phyloP scores from a whole-genome alignment of 2,888 invertebrate species.

The Rhynchonema sp. region DNA sequence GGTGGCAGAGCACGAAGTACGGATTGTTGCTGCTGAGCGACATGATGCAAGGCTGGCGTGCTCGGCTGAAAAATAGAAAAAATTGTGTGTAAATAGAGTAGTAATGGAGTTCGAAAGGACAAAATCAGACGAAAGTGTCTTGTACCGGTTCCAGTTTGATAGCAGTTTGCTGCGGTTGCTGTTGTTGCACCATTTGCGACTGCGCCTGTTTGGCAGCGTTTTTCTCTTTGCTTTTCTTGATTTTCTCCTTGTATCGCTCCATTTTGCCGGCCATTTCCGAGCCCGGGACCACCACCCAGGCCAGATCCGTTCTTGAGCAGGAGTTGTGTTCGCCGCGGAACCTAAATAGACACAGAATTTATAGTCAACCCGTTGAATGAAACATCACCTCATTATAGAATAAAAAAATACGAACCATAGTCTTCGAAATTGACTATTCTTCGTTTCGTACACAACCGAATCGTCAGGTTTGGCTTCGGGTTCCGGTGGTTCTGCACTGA shows the following conservation, averaged over 20 bases:
- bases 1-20: background rate
- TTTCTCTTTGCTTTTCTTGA: background rate
- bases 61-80: background rate
- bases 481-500: too few species aligned
- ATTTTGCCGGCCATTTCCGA: background rate
- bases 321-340: background rate
- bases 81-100: too few species aligned
- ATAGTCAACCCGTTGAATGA: too few species aligned
- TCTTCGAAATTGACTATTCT: too few species aligned
- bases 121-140: too few species aligned
- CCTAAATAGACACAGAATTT: background rate
- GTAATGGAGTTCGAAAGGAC: background rate
- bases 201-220: background rate
- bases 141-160: background rate
- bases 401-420: too few species aligned
- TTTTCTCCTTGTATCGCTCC: background rate
- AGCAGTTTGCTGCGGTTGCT: background rate
- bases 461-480: too few species aligned
- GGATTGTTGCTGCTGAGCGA: too few species aligned
- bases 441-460: too few species aligned
- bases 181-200: background rate
- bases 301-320: background rate
- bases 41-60: background rate
- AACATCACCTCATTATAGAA: too few species aligned
- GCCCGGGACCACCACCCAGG: background rate